phyloP scores from a whole-genome alignment of 2,888 invertebrate genomes.

The Chromoteleia sp. region DNA sequence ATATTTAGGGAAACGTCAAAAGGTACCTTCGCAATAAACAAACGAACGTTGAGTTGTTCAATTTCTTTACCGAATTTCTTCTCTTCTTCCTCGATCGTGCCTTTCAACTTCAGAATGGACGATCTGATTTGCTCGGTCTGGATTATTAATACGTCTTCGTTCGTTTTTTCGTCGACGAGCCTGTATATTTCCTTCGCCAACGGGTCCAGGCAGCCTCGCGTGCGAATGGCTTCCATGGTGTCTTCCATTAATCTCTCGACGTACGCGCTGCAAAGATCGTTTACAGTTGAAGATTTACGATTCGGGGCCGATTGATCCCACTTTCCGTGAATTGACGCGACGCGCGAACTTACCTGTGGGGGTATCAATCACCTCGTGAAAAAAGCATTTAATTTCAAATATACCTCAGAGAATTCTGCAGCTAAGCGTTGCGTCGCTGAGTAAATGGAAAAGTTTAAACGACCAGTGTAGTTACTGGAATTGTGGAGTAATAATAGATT shows the following conservation, averaged over 20 bases:
- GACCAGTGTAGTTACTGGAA: slow-evolving; percentile 6
- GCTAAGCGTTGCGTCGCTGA: slow-evolving; percentile 2
- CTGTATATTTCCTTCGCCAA: slow-evolving; percentile 74
- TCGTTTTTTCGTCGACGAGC: slow-evolving; percentile 62
- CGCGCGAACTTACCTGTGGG: slow-evolving; percentile 42
- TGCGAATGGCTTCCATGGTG: slow-evolving; percentile 73
- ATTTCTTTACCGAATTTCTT: slow-evolving; percentile 66
- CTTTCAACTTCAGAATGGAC: slow-evolving; percentile 67
- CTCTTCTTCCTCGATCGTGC: slow-evolving; percentile 69
- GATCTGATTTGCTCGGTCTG: slow-evolving; percentile 69
- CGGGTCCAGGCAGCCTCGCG: slow-evolving; percentile 72
- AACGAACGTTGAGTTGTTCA: slow-evolving; percentile 67
- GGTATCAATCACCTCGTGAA: slow-evolving; percentile 37
- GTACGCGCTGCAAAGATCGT: slow-evolving; percentile 72
- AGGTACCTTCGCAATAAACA: slow-evolving; percentile 73
- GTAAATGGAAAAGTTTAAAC: slow-evolving; percentile 26
- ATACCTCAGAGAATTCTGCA: slow-evolving; percentile 30
- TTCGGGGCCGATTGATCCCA: slow-evolving; percentile 52
- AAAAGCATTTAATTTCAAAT: slow-evolving; percentile 54
- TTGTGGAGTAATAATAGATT: slow-evolving; percentile 8
- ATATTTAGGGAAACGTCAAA: too few relatives aligned
- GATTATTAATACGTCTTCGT: slow-evolving; percentile 70
- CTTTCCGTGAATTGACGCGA: slow-evolving; percentile 50
- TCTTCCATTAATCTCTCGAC: slow-evolving; percentile 73
- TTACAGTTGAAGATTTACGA: slow-evolving; percentile 59